A percentile compares a stretch with the other conserved stretches of the same genome.
These are phyloP conservation scores for Apomyelois bistriatella DNA, from an alignment of 2,888 invertebrate genomes.

Conservation along the genomic window DNA sequence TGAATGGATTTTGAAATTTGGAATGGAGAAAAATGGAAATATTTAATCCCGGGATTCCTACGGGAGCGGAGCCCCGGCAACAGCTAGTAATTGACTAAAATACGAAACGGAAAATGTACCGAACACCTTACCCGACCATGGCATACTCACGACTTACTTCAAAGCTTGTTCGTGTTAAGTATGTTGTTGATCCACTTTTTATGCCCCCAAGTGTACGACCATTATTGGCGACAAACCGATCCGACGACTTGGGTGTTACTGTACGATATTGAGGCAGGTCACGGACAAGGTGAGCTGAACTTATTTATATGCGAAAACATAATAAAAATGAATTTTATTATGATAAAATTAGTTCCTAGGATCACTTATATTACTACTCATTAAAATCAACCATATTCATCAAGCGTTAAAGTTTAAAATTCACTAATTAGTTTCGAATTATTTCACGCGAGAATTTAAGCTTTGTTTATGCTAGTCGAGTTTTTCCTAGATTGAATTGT, in stretches of 20 bases:
- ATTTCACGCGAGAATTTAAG: background rate
- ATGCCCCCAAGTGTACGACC: background rate
- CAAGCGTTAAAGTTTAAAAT: background rate
- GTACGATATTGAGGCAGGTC: conserved; percentile 6
- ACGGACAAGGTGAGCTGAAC: conserved; percentile 27
- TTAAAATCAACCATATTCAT: background rate
- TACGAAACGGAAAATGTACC: too few species aligned
- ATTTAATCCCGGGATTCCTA: too few species aligned
- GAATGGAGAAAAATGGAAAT: too few species aligned
- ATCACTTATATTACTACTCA: background rate
- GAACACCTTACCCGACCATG: too few species aligned
- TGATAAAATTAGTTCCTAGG: conserved; percentile 6
- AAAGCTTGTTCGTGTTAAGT: too few species aligned
- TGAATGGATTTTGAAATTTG: too few species aligned
- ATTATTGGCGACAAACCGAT: background rate
- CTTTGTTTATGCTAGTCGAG: background rate
- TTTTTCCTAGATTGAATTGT: background rate
- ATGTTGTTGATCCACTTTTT: background rate
- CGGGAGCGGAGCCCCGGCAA: too few species aligned
- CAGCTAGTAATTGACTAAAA: too few species aligned
- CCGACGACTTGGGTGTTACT: background rate
- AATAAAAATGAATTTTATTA: background rate
- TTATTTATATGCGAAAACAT: background rate
- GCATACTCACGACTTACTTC: too few species aligned
- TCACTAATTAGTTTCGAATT: background rate